A percentile compares a stretch with the other conserved stretches of the same genome.
These are phyloP conservation scores for Sylvia borin DNA, from an alignment of 2,797 vertebrate species.

Conservation along the genomic window DNA sequence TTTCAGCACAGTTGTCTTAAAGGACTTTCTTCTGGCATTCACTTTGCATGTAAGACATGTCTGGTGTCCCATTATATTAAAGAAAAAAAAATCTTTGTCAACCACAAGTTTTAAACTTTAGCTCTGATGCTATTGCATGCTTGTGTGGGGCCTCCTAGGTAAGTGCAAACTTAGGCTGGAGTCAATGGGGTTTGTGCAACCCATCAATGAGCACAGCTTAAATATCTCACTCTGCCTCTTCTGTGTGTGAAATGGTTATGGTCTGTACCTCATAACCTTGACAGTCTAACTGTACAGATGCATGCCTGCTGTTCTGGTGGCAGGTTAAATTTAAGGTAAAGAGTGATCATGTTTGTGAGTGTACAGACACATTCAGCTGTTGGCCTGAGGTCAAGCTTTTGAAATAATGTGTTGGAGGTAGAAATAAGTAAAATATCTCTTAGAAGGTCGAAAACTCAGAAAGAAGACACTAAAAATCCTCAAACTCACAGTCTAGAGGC, in stretches of 20 bases:
- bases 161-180: neutral
- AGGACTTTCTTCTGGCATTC: neutral
- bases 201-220: rapidly evolving
- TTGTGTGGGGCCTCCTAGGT: neutral
- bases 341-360: neutral
- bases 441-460: neutral
- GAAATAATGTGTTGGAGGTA: neutral
- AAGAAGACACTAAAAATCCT: neutral
- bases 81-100: neutral
- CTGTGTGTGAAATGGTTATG: neutral
- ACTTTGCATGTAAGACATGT: neutral
- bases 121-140: neutral
- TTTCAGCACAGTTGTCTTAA: neutral
- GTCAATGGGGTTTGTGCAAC: neutral
- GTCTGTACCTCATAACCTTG: neutral
- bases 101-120: neutral
- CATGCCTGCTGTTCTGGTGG: neutral
- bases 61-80: neutral
- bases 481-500: neutral
- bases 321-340: neutral
- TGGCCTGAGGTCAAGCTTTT: neutral
- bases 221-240: neutral
- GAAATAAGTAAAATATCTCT: neutral
- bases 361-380: neutral
- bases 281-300: neutral